A percentile compares a stretch with the other conserved stretches of the same genome.
These are phyloP conservation scores for Beris chalybata DNA, from an alignment of 2,888 invertebrate genomes.

Conservation along the genomic window DNA sequence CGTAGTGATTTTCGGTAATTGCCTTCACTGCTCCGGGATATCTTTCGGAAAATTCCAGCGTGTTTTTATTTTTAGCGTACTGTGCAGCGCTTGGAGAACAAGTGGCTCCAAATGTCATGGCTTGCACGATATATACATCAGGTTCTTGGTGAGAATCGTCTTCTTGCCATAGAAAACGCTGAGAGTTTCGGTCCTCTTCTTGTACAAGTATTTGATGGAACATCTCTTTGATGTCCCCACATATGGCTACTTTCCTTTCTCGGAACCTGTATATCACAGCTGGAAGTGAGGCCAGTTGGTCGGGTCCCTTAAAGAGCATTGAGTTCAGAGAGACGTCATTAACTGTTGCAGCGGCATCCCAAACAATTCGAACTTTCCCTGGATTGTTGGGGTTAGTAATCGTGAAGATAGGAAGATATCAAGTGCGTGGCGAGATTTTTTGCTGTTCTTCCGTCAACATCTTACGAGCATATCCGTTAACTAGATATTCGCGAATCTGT, in stretches of 20 bases:
- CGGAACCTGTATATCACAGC: slow-evolving; percentile 50
- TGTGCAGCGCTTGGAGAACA: slow-evolving; percentile 38
- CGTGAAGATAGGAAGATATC: slow-evolving; percentile 46
- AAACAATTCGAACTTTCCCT: slow-evolving; percentile 45
- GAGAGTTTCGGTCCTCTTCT: slow-evolving; percentile 43
- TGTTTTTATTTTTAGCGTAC: slow-evolving; percentile 39
- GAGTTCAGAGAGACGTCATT: slow-evolving; percentile 45
- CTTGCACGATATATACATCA: slow-evolving; percentile 38
- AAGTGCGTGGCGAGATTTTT: slow-evolving; percentile 27
- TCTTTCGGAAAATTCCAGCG: slow-evolving; percentile 31
- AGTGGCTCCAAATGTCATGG: slow-evolving; percentile 41
- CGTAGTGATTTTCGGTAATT: slow-evolving; percentile 35
- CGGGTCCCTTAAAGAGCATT: slow-evolving; percentile 46
- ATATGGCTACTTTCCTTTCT: slow-evolving; percentile 46
- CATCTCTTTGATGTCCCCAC: slow-evolving; percentile 46
- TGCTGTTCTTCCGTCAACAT: slow-evolving; percentile 34
- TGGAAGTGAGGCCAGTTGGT: slow-evolving; percentile 45
- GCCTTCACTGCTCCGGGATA: slow-evolving; percentile 38
- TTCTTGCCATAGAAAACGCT: slow-evolving; percentile 45
- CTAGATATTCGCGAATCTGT: slow-evolving; percentile 38
- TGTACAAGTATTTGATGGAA: slow-evolving; percentile 42
- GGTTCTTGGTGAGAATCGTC: slow-evolving; percentile 23
- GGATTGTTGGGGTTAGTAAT: slow-evolving; percentile 44
- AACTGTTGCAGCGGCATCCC: slow-evolving; percentile 46
- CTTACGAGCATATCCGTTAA: slow-evolving; percentile 40